Percentiles rank a stretch among this genome's conserved stretches.
These are phyloP conservation scores for Coptodon bakossiorum DNA, from an alignment of 2,113 vertebrate species.

Conservation along the genomic window DNA sequence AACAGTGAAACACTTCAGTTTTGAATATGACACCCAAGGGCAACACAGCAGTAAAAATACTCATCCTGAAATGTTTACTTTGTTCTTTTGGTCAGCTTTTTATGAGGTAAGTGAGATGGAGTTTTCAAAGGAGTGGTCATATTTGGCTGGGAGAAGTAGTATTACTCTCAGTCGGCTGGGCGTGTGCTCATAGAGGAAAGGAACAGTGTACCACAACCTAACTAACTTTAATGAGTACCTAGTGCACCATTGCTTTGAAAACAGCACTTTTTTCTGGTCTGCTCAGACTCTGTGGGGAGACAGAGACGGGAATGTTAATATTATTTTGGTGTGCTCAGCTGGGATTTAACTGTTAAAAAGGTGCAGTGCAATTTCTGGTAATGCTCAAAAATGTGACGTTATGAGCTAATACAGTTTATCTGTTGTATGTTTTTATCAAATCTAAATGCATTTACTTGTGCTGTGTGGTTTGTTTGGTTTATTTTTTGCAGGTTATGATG, in stretches of 20 bases:
- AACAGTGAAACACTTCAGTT: background rate
- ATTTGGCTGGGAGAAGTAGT: background rate
- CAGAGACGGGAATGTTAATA: background rate
- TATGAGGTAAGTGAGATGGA: background rate
- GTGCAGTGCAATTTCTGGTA: background rate
- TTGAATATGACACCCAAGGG: background rate
- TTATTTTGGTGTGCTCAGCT: background rate
- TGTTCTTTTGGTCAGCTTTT: background rate
- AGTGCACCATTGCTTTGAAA: background rate
- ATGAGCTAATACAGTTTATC: background rate
- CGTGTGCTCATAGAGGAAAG: background rate
- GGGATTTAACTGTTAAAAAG: background rate
- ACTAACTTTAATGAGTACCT: background rate
- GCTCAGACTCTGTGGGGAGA: background rate
- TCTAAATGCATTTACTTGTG: background rate
- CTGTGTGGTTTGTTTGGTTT: background rate
- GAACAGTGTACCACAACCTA: background rate
- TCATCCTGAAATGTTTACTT: background rate
- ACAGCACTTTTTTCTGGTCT: background rate
- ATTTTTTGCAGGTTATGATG: constrained; percentile 15
- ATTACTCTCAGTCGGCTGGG: background rate
- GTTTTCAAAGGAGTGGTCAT: background rate
- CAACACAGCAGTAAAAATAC: background rate
- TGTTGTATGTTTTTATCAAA: background rate
- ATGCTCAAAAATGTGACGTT: background rate